Base-by-base conservation (phyloP, 2,797 vertebrate species). In the Sus cebifrons region DNA sequence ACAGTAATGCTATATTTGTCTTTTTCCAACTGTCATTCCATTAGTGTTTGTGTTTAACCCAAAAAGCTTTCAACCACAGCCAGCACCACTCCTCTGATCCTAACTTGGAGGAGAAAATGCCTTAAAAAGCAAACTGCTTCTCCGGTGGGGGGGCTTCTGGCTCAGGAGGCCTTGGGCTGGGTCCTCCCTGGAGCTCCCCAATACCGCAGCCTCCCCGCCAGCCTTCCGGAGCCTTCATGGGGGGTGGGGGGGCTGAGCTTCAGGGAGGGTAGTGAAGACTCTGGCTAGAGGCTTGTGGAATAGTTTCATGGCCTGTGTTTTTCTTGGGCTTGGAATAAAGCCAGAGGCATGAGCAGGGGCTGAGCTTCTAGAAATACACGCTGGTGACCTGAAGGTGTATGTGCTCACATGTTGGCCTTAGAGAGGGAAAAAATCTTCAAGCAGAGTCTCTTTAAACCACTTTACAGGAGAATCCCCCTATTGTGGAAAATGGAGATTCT, bases 41-140 rank as follows among this genome's bases (percentile, higher is more conserved):
- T 16, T 89, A 94, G 91, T 1, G 70, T 94, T 96, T 86, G 60
- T 54, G 87, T 77, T 78, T 89, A 84, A 96, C 88, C 60, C 29
- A 44, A 40, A 58, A 93, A 93, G 90, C 92, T 96, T 71, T 95
- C 15, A 23, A 56, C 87, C 52, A 49, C 67, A 96, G 94, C 95
- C n/a, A 90, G 70, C 90, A 58, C 15, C 68, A 94, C 36, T 91
- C 91, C 86, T 93, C 86, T 92, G 78, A 84, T 2, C 93, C 74
- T 29, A 49, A 78, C 13, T 44, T 40, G 70, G 29, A 52, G 44
- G 27, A 65, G 23, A 71, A 98, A 91, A 95, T 6, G 29, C 88
- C 92, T 81, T 81, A 81, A 82, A 97, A 96, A 97, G 71, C 94
- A 96, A 97, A 97, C 67, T 27, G 83, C 96, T 96, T 97, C 82